These are phyloP conservation scores for Phortica okadai DNA, from an alignment of 2,888 invertebrate genomes.

Conservation along the genomic window DNA sequence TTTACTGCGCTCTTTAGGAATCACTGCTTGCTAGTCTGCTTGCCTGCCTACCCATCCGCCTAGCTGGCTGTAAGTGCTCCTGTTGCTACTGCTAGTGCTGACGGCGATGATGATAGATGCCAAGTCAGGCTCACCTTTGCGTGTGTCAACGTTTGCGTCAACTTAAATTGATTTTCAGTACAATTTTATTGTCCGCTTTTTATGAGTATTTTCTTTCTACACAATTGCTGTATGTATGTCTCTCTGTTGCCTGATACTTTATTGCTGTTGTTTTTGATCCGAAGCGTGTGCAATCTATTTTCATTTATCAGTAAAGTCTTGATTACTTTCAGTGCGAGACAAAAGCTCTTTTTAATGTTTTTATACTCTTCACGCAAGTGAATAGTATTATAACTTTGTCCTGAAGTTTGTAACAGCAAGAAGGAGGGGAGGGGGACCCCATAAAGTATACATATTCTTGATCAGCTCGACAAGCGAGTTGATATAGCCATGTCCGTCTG, in stretches of 20 bases:
- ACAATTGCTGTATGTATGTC: slow-evolving; percentile 37
- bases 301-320: background rate
- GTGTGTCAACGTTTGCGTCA: background rate
- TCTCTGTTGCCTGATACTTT: background rate
- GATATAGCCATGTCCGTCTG: too few species aligned
- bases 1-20: slow-evolving; percentile 42
- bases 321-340: background rate
- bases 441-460: too few species aligned
- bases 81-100: slow-evolving; percentile 35
- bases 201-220: slow-evolving; percentile 32
- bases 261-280: background rate
- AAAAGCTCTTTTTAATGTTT: background rate
- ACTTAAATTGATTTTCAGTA: slow-evolving; percentile 31
- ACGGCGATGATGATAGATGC: slow-evolving; percentile 52
- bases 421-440: too few species aligned
- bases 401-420: too few species aligned
- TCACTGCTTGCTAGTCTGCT: background rate
- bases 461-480: too few species aligned
- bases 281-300: background rate
- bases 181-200: slow-evolving; percentile 32
- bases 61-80: too few species aligned
- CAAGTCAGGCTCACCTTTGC: background rate
- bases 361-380: background rate
- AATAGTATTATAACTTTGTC: too few species aligned
- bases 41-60: too few species aligned